These are phyloP conservation scores for Theocolax elegans DNA, from an alignment of 1,140 invertebrate species.

Conservation along the genomic window DNA sequence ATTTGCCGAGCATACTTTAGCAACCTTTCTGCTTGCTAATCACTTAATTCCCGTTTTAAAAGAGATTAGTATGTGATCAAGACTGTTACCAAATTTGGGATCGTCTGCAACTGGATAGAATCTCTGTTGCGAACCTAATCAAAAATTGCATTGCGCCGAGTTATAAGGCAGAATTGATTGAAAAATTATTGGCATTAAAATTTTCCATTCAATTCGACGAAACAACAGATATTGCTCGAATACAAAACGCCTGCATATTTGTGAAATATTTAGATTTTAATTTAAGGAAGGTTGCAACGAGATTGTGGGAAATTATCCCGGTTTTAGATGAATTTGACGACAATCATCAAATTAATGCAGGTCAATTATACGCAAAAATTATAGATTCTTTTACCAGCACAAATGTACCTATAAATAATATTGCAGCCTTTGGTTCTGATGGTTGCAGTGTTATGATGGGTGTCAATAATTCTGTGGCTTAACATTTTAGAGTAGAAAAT, in stretches of 20 bases:
- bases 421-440: background rate
- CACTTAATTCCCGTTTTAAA: conserved; percentile 17
- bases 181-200: background rate
- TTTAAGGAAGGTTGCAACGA: background rate
- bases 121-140: background rate
- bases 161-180: background rate
- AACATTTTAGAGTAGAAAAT: background rate
- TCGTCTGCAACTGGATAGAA: background rate
- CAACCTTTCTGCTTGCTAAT: background rate
- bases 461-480: background rate
- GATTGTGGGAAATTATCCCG: background rate
- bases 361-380: background rate
- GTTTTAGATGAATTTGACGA: background rate
- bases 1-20: too few relatives aligned
- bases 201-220: conserved; percentile 31
- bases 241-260: background rate
- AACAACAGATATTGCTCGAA: background rate
- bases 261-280: background rate
- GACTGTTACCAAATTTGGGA: background rate
- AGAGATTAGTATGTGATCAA: background rate
- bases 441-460: background rate
- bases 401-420: background rate
- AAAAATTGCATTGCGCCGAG: background rate
- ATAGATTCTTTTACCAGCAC: background rate
- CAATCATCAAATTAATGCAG: background rate